Evolutionary conservation across 1,140 invertebrate genomes (phyloP).

Genomic region (Micrasema longulum): DNA sequence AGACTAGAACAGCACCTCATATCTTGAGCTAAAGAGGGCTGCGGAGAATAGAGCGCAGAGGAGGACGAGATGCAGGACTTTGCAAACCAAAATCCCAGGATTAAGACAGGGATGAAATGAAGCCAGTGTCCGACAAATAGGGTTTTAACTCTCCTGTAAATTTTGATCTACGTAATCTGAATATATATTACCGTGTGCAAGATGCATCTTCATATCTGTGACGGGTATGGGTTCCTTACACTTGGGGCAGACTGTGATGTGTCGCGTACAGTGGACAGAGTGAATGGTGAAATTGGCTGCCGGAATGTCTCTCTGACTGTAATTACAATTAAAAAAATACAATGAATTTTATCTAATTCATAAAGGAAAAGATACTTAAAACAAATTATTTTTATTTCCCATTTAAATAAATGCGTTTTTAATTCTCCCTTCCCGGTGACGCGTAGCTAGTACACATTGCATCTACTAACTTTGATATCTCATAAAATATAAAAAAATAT

Average conservation of each 20-base stretch:
- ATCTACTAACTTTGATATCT: too few species aligned
- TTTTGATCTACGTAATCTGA: too few species aligned
- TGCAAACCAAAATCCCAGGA: too few species aligned
- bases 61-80: too few species aligned
- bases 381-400: too few species aligned
- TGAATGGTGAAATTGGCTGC: conserved; percentile 63
- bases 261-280: conserved; percentile 62
- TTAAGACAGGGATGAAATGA: too few species aligned
- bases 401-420: background rate
- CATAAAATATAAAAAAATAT: background rate
- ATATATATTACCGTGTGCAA: conserved; percentile 39
- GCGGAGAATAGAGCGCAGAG: too few species aligned
- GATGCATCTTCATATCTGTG: conserved; percentile 60
- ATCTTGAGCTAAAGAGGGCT: too few species aligned
- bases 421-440: background rate
- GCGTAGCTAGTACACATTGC: too few species aligned
- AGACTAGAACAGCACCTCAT: too few species aligned
- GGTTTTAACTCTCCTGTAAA: too few species aligned
- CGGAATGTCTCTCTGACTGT: conserved; percentile 58
- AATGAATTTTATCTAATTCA: background rate
- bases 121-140: too few species aligned
- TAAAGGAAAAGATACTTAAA: background rate
- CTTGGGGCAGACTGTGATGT: conserved; percentile 62
- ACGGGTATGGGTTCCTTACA: conserved; percentile 64
- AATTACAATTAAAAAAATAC: conserved; percentile 22